Conservation (phyloP, 30 jellyfish, hydroid and myxozoan genomes). For the Nemopilema nomurai region DNA sequence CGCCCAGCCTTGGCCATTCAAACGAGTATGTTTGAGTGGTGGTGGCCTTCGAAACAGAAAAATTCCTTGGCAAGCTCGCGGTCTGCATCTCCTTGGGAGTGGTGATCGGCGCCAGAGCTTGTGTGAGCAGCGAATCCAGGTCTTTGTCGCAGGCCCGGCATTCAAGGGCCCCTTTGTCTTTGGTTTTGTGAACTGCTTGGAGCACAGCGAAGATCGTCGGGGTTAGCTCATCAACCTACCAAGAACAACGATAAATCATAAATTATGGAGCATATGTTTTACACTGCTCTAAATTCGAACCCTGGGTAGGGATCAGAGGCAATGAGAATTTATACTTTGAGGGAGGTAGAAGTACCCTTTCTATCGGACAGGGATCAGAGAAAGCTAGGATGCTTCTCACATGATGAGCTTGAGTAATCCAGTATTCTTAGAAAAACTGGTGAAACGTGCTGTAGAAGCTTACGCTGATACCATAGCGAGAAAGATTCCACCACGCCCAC, state of each 20-base stretch:
- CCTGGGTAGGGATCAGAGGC: no score
- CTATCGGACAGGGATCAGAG: no score
- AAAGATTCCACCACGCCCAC: no score
- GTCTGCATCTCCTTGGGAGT: slow-evolving; percentile 59
- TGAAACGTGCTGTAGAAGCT: no score
- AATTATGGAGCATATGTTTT: not conserved
- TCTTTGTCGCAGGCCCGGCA: slow-evolving; percentile 53
- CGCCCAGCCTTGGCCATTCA: slow-evolving; percentile 56
- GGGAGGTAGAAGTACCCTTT: no score
- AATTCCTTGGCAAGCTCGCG: slow-evolving; percentile 69
- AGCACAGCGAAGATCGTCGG: slow-evolving; percentile 71
- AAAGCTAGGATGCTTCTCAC: no score
- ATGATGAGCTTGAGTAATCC: no score
- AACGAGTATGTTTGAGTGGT: slow-evolving; percentile 40
- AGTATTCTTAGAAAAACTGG: no score
- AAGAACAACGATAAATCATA: not conserved
- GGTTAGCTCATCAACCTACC: slow-evolving; percentile 65
- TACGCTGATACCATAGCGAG: no score
- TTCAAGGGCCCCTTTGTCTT: slow-evolving; percentile 38
- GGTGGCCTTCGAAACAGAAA: slow-evolving; percentile 34
- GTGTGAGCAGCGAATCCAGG: slow-evolving; percentile 58
- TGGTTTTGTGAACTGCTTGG: slow-evolving; percentile 56
- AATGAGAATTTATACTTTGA: no score
- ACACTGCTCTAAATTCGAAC: no score
- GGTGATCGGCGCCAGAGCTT: slow-evolving; percentile 68